Conservation (phyloP, 2,113 vertebrate species). For the Nycticebus coucang region DNA sequence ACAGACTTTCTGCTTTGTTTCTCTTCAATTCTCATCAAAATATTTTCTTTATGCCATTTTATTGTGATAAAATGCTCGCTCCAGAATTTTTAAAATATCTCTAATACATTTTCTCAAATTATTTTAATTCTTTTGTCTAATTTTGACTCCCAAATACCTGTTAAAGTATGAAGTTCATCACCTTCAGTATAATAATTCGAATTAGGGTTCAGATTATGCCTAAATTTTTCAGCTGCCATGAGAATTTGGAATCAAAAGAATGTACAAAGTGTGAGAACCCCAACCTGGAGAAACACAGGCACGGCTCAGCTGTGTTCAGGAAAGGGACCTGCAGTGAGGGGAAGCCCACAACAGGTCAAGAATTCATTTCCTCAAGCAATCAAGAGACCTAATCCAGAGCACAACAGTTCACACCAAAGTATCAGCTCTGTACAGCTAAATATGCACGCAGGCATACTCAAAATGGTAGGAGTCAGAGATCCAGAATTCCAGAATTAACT, state of each 20-base stretch:
- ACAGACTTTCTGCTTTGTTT: neutral
- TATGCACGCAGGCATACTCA: neutral
- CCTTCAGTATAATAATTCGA: neutral
- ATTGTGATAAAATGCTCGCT: neutral
- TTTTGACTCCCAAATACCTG: neutral
- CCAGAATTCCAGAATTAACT: neutral
- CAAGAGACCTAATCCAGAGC: neutral
- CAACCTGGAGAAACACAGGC: neutral
- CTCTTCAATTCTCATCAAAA: neutral
- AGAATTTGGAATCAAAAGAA: neutral
- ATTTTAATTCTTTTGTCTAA: neutral
- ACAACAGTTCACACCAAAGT: neutral
- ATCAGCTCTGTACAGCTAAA: neutral
- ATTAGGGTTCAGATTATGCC: neutral
- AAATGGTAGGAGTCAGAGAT: neutral
- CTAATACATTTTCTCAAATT: neutral
- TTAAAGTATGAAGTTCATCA: neutral
- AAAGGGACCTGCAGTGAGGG: neutral
- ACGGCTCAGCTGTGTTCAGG: neutral
- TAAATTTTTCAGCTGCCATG: neutral
- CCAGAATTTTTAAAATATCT: neutral
- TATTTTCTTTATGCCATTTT: neutral
- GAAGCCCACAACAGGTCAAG: neutral
- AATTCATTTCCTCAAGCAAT: neutral
- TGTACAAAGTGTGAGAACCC: neutral